A percentile compares a stretch with the other conserved stretches of the same genome.
phyloP scores from a whole-genome alignment of 1,140 invertebrate genomes.

The Lasioglossum baleicum region DNA sequence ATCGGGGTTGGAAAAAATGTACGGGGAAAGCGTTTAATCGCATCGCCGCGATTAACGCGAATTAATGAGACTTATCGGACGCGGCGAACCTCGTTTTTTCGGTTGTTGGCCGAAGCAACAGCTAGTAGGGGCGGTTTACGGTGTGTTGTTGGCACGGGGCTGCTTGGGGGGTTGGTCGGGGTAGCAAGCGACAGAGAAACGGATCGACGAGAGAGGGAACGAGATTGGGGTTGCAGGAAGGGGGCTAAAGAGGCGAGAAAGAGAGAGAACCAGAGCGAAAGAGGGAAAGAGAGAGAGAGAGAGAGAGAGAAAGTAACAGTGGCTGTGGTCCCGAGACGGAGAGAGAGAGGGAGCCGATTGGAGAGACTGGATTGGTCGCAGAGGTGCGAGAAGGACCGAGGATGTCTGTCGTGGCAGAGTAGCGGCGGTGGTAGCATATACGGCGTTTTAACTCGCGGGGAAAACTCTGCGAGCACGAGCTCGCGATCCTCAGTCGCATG shows the following conservation, averaged over 20 bases:
- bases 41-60: conserved; percentile 14
- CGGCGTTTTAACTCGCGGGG: conserved; percentile 58
- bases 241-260: not conserved
- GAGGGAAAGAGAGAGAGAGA: not conserved
- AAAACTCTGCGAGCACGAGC: conserved; percentile 57
- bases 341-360: not conserved
- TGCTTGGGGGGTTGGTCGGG: not conserved
- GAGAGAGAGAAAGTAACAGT: not conserved
- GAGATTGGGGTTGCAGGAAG: not conserved
- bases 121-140: conserved; percentile 57
- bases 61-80: conserved; percentile 39
- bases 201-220: not conserved
- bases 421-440: conserved; percentile 35
- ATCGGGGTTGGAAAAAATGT: no score
- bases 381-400: conserved; percentile 1
- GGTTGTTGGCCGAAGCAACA: conserved; percentile 58
- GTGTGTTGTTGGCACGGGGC: not conserved
- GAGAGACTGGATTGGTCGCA: not conserved
- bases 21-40: not conserved
- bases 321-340: no score
- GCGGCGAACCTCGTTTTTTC: conserved; percentile 2
- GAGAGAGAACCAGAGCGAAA: not conserved
- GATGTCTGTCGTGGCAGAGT: conserved; percentile 38
- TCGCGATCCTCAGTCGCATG: conserved; percentile 68
- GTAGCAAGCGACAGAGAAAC: not conserved